Conservation (phyloP, 1,140 invertebrate species). For the Asbolus verrucosus region DNA sequence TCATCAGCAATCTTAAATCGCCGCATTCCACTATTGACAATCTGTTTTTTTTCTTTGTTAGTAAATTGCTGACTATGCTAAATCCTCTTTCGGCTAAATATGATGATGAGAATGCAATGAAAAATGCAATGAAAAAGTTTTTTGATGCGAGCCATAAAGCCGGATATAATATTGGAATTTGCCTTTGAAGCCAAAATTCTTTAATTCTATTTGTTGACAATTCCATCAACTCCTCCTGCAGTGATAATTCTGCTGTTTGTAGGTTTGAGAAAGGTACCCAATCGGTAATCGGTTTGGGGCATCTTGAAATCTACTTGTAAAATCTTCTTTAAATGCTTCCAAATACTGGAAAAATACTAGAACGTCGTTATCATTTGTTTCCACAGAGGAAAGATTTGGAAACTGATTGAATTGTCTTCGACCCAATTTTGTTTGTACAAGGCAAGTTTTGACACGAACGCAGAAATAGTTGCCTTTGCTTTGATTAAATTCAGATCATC, state of each 20-base stretch:
- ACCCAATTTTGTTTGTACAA: slow-evolving; percentile 61
- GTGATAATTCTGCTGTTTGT: not conserved
- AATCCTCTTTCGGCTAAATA: slow-evolving; percentile 44
- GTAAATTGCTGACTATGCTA: not conserved
- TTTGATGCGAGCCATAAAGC: slow-evolving; percentile 39
- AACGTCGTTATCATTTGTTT: slow-evolving; percentile 56
- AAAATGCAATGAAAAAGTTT: slow-evolving; percentile 45
- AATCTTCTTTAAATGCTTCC: slow-evolving; percentile 52
- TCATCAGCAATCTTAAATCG: too few relatives aligned
- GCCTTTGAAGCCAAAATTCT: slow-evolving; percentile 33
- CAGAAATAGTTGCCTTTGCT: slow-evolving; percentile 62
- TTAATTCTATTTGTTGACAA: slow-evolving; percentile 50
- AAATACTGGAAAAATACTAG: too few relatives aligned
- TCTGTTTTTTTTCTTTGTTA: not conserved
- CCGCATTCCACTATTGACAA: too few relatives aligned
- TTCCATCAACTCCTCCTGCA: slow-evolving; percentile 40
- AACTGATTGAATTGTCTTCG: slow-evolving; percentile 61
- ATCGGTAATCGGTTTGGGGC: slow-evolving; percentile 55
- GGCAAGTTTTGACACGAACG: slow-evolving; percentile 62
- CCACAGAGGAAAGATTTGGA: slow-evolving; percentile 61
- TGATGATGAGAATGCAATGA: slow-evolving; percentile 43
- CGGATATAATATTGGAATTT: slow-evolving; percentile 46
- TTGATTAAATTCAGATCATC: slow-evolving; percentile 64
- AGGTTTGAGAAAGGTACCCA: slow-evolving; percentile 13
- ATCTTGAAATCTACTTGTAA: slow-evolving; percentile 52